A percentile compares a stretch with the other conserved stretches of the same genome.
Conservation (phyloP, 1,140 invertebrate species). For the Aphidius gifuensis region DNA sequence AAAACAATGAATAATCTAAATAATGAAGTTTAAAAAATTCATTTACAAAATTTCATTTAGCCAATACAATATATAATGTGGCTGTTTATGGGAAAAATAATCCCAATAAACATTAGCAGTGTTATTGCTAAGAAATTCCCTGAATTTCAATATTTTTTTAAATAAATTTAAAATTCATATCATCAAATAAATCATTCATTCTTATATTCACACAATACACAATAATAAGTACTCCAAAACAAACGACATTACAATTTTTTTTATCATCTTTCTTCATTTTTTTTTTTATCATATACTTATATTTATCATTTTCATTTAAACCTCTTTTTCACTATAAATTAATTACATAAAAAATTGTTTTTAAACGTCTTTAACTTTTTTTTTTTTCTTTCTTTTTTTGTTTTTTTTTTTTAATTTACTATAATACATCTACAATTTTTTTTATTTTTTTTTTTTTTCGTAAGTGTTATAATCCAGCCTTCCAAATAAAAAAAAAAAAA, state of each 20-base stretch:
- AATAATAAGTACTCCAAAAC: no score
- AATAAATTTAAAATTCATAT: no score
- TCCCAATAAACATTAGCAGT: no score
- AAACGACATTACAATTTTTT: neutral
- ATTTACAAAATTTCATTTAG: no score
- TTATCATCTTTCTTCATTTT: conserved; percentile 2
- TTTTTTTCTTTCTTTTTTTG: conserved; percentile 11
- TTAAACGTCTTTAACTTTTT: conserved; percentile 4
- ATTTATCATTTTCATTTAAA: conserved; percentile 37
- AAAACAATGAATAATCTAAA: no score
- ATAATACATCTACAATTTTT: conserved; percentile 53
- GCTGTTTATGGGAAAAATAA: no score
- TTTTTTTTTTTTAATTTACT: conserved; percentile 43
- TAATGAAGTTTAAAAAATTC: no score
- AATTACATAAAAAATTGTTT: conserved; percentile 48
- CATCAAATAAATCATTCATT: no score
- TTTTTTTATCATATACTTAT: conserved; percentile 40
- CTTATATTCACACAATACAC: no score
- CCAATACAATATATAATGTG: no score
- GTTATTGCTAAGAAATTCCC: no score
- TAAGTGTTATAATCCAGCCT: conserved; percentile 41
- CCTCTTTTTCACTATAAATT: conserved; percentile 49
- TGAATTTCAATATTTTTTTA: no score
- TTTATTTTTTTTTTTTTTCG: conserved; percentile 34
- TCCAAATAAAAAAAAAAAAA: conserved; percentile 25